These are phyloP conservation scores for Embidobia sp. DNA, from an alignment of 2,888 invertebrate species.

Conservation along the genomic window DNA sequence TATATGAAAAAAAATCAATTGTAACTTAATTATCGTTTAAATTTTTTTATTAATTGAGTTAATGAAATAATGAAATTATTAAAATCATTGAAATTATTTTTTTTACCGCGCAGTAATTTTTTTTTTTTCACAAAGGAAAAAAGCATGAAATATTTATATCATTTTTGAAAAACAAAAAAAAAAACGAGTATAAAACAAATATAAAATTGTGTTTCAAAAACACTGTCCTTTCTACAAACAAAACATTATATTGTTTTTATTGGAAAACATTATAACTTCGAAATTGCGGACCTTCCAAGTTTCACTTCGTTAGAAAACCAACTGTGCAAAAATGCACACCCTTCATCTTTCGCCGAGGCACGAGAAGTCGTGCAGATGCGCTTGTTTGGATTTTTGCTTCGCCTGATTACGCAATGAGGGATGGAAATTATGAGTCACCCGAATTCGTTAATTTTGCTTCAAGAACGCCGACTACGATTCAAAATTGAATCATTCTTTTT, in stretches of 20 bases:
- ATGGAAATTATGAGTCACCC: constrained; percentile 70
- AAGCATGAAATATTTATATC: no score
- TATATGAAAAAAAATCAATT: no score
- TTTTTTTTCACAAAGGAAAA: no score
- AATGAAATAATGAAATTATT: no score
- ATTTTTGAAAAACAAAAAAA: no score
- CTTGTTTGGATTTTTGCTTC: constrained; percentile 71
- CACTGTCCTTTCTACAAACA: background rate
- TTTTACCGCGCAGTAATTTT: no score
- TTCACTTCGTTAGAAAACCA: constrained; percentile 41
- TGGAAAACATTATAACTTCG: background rate
- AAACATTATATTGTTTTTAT: no score
- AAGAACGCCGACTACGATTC: constrained; percentile 25
- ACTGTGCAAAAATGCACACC: constrained; percentile 53
- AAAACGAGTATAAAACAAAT: no score
- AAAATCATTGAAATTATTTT: no score
- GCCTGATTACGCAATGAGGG: constrained; percentile 69
- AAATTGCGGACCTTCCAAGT: constrained; percentile 12
- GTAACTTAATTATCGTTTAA: no score
- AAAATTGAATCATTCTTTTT: constrained; percentile 36
- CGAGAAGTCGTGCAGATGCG: constrained; percentile 67
- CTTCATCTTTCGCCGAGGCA: constrained; percentile 34
- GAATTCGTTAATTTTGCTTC: constrained; percentile 68
- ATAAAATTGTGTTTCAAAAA: background rate
- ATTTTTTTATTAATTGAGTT: no score